These are phyloP conservation scores for Lobophora halterata DNA, from an alignment of 2,888 invertebrate species.

Conservation along the genomic window DNA sequence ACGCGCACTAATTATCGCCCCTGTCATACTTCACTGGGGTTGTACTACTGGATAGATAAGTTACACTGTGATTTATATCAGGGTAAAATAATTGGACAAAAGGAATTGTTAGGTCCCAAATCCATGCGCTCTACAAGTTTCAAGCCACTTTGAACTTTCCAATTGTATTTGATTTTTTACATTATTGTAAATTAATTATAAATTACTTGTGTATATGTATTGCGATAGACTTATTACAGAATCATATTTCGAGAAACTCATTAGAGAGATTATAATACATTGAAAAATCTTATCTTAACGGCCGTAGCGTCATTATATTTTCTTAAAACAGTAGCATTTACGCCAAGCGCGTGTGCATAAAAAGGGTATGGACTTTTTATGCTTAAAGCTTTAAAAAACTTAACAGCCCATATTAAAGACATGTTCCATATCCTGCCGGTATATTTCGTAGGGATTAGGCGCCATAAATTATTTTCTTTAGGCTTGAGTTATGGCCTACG, in stretches of 20 bases:
- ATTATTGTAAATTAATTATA: no score
- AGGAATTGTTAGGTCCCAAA: no score
- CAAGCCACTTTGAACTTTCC: no score
- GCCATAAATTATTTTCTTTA: conserved; percentile 70
- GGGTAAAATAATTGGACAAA: conserved; percentile 42
- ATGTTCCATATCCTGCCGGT: conserved; percentile 58
- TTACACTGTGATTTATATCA: conserved; percentile 54
- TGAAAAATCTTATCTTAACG: no score
- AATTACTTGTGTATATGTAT: no score
- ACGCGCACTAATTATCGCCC: conserved; percentile 64
- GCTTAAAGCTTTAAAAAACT: conserved; percentile 50
- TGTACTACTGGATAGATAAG: conserved; percentile 45
- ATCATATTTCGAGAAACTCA: no score
- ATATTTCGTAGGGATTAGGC: conserved; percentile 61
- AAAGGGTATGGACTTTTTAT: no score
- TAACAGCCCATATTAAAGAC: conserved; percentile 52
- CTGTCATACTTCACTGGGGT: conserved; percentile 38
- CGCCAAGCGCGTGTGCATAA: neutral
- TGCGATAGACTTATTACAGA: no score
- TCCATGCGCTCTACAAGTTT: no score
- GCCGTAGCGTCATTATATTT: no score
- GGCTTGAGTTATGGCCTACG: conserved; percentile 57
- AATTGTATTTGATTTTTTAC: conserved; percentile 24
- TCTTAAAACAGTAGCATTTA: no score
- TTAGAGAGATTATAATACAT: no score